These are phyloP conservation scores for Panthera tigris DNA, from an alignment of 2,113 vertebrate genomes.

Conservation along the genomic window DNA sequence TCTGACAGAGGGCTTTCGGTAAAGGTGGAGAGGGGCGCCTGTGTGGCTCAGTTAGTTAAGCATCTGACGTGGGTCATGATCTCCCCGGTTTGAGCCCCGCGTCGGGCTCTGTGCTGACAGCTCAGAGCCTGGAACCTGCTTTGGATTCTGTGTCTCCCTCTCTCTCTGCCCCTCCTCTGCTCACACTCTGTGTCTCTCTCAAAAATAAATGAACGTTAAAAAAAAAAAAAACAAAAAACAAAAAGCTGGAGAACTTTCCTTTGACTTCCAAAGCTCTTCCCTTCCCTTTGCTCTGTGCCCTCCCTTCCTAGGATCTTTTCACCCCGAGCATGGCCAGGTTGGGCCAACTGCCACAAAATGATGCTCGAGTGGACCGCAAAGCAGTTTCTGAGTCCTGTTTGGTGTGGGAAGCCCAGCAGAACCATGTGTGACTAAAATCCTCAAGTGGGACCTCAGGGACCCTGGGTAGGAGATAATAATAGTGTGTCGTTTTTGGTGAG, in stretches of 20 bases:
- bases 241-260: not conserved
- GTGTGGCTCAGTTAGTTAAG: too few species aligned
- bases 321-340: not conserved
- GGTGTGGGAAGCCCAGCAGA: not conserved
- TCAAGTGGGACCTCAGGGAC: not conserved
- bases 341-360: not conserved
- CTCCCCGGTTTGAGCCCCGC: too few species aligned
- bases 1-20: not conserved
- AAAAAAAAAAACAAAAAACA: too few species aligned
- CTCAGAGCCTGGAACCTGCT: too few species aligned
- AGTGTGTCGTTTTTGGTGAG: not conserved
- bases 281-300: not conserved
- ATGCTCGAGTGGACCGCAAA: not conserved
- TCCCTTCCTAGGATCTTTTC: not conserved
- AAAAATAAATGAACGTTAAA: too few species aligned
- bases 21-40: not conserved
- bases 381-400: not conserved
- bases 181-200: too few species aligned
- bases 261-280: not conserved
- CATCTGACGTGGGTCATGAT: too few species aligned
- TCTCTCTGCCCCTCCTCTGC: too few species aligned
- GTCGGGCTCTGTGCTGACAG: too few species aligned
- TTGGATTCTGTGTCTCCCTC: too few species aligned
- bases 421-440: not conserved
- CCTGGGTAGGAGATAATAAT: not conserved